Evolutionary conservation across 1,140 invertebrate species (phyloP).

Genomic region (Meloidogyne chitwoodi): DNA sequence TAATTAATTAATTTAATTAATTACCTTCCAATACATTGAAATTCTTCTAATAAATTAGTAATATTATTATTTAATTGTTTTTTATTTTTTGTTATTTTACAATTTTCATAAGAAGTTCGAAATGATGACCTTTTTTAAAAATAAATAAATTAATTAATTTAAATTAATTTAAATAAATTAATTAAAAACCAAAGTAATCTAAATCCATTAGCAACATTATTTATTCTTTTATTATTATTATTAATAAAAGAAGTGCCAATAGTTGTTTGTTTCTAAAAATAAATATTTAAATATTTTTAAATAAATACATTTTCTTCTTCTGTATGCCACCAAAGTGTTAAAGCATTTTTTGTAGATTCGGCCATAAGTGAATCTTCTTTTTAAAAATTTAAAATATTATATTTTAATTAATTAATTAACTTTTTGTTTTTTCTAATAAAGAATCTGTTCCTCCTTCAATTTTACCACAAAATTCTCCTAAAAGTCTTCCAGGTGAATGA

Average conservation of each 20-base stretch:
- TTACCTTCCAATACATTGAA: neutral
- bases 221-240: neutral
- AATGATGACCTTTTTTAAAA: neutral
- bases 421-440: neutral
- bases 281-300: neutral
- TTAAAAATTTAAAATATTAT: neutral
- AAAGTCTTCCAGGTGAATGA: slow-evolving; percentile 19
- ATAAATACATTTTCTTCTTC: slow-evolving; percentile 10
- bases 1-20: neutral
- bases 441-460: neutral
- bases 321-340: slow-evolving; percentile 33
- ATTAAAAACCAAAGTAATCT: slow-evolving; percentile 26
- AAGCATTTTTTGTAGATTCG: slow-evolving; percentile 26
- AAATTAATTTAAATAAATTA: neutral
- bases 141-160: neutral
- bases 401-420: neutral
- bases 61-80: neutral
- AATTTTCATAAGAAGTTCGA: neutral
- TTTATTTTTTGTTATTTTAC: neutral
- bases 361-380: slow-evolving; percentile 1
- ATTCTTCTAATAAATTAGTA: neutral
- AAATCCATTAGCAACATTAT: slow-evolving; percentile 27
- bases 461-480: slow-evolving; percentile 30
- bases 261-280: neutral
- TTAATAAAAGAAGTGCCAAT: neutral